A percentile compares a stretch with the other conserved stretches of the same genome.
Evolutionary conservation across 2,888 invertebrate genomes (phyloP).

Genomic region (Drosophila picticornis): DNA sequence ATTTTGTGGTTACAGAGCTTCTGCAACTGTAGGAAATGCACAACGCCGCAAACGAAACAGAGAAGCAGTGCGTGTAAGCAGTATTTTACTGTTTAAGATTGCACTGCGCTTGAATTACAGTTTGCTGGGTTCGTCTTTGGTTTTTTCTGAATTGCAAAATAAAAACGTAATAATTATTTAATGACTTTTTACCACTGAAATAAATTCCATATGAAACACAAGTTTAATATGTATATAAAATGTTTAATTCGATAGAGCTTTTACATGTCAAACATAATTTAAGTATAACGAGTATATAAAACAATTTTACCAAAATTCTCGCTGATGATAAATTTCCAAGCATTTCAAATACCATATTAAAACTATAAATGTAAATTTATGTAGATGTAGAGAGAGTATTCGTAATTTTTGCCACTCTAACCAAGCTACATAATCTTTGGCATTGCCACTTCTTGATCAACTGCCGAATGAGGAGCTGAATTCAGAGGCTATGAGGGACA

Average conservation of each 20-base stretch:
- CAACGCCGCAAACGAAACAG: neutral
- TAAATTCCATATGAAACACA: neutral
- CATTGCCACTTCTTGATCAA: constrained; percentile 52
- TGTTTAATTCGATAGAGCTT: constrained; percentile 51
- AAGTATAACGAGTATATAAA: constrained; percentile 29
- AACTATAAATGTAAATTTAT: constrained; percentile 23
- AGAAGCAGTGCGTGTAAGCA: neutral
- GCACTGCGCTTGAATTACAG: neutral
- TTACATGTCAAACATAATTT: constrained; percentile 26
- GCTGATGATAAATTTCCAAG: constrained; percentile 16
- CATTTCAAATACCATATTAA: constrained; percentile 38
- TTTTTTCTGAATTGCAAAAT: neutral
- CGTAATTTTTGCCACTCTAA: constrained; percentile 21
- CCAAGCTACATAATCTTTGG: constrained; percentile 63
- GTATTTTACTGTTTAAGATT: neutral
- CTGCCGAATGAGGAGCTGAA: constrained; percentile 19
- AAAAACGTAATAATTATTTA: neutral
- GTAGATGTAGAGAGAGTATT: constrained; percentile 50
- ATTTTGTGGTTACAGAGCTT: neutral
- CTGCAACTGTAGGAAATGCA: neutral
- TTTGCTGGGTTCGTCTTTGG: neutral
- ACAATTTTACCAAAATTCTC: constrained; percentile 38
- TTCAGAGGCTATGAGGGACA: constrained; percentile 36
- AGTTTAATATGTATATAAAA: constrained; percentile 32
- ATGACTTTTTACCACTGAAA: neutral